Base-by-base conservation (phyloP, 1,140 invertebrate genomes). In the Aphaenogaster ashmeadi region DNA sequence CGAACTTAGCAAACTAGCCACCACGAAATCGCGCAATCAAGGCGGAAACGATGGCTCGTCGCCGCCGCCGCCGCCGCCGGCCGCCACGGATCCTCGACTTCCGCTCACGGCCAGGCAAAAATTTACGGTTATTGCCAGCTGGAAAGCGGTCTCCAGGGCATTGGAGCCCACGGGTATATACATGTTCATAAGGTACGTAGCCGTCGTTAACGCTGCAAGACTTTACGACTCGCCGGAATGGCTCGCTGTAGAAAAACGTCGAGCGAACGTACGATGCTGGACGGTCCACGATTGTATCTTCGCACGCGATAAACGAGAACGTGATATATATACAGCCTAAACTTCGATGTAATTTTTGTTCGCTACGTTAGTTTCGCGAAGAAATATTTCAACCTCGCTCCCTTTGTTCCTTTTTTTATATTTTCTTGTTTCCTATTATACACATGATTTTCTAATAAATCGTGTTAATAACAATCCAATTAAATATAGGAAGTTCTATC, bases 91-190 rank as follows among this genome's bases (percentile, higher is more conserved):
- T 94, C 97, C 98, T 1, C 94, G 98, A 56, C 96, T 98, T 84
- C 98, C 98, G 0, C 96, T 99, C 33, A 98, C 97, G 1, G 98
- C 97, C 5, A 97, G 97, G 92, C 98, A 99, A 96, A 98, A 98
- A 94, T 98, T 98, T 94, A 97, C 96, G 85, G 98, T 99, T 95
- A 96, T 98, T 54, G 98, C 98, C 2, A 98, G 98, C 15, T 99
- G 98, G 98, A 98, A 98, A 93, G 98, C 97, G 5, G 98, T 98
- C 87, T 97, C 97, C 64, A 96, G 98, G 89, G 98, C 98, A 1
- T 98, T 98, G 96, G 98, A 98, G 94, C 97, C 97, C 18, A 98
- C 98, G 41, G 98, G 98, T 21, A 97, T 99, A 88, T 97, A 97
- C 94, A 99, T 99, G 98, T 98, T 99, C 95, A 96, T 98, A 94